phyloP scores from a whole-genome alignment of 2,797 vertebrate species.

The Labroides dimidiatus region DNA sequence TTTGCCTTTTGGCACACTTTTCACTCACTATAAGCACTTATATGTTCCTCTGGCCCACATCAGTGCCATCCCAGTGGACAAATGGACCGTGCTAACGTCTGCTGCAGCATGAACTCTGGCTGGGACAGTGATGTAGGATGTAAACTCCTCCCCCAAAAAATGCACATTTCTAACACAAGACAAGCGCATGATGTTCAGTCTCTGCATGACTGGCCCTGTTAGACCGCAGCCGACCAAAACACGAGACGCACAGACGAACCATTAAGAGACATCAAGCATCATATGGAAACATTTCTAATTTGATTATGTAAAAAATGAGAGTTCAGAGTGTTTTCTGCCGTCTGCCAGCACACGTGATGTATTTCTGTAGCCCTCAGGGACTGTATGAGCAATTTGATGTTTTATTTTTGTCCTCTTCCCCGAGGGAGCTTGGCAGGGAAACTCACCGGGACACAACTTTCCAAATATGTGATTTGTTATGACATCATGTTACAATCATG shows the following conservation, averaged over 20 bases:
- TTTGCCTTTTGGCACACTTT: conserved; percentile 51
- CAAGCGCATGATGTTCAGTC: conserved; percentile 26
- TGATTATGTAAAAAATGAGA: conserved; percentile 31
- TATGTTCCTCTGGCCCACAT: conserved; percentile 47
- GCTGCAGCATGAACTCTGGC: conserved; percentile 40
- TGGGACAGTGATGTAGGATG: conserved; percentile 25
- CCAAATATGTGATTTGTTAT: background rate
- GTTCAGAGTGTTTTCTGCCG: conserved; percentile 11
- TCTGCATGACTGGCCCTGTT: conserved; percentile 22
- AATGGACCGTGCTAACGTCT: conserved; percentile 64
- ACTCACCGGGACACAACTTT: background rate
- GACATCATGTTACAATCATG: background rate
- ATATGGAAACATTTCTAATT: conserved; percentile 14
- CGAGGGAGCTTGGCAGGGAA: conserved; percentile 2
- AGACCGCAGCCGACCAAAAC: conserved; percentile 3
- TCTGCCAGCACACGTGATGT: background rate
- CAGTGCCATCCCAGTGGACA: conserved; percentile 71
- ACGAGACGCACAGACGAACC: conserved; percentile 1
- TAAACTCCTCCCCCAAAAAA: conserved; percentile 2
- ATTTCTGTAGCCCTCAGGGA: conserved; percentile 22
- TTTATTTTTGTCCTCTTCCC: conserved; percentile 47
- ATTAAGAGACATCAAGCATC: background rate
- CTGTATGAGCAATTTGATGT: conserved; percentile 46
- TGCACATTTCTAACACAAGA: conserved; percentile 18
- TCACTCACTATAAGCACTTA: conserved; percentile 10